Base-by-base conservation (phyloP, 2,797 vertebrate genomes). In the Tauraco hartlaubi region DNA sequence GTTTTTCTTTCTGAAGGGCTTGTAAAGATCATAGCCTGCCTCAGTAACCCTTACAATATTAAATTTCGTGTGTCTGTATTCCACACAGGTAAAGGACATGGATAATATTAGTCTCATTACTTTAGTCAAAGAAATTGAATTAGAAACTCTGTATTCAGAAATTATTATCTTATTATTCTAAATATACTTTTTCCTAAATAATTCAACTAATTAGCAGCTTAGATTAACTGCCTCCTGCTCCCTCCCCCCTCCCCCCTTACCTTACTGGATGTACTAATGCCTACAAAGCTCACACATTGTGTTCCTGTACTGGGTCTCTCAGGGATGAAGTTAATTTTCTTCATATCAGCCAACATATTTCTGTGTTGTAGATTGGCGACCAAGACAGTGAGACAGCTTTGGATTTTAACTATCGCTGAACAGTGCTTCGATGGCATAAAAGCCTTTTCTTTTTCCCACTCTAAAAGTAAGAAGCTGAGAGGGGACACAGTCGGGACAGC, bases 401-500 rank as follows among this genome's bases (percentile, higher is more conserved):
- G 37, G 19, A 9, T 31, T 85, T 85, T 49, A 66, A n/a, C n/a
- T 51, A 1, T 29, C 18, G 39, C 18, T 52, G 21, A 64, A 16
- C 17, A 5, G 33, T 10, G 8, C 35, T 59, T 72, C 29, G 25
- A 11, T 12, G 28, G 8, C 4, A 43, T 31, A 9, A 48, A 63
- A 11, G 12, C 9, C 28, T 80, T 68, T 64, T 35, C 15, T 79
- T 18, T 74, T 75, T 64, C 54, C 23, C 9, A 26, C 26, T 67
- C 22, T 48, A 28, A 39, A 51, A 39, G 12, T 29, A 71, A 16
- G 52, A 59, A 41, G 10, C 0, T 81, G 15, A 15, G 9, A 77
- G 12, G 18, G 12, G 15, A n/a, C n/a, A 7, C 0, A 1, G 37
- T 21, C 4, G 4, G 3, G 26, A 58, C 33, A 58, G 28, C 22